Evolutionary conservation across 2,113 vertebrate genomes (phyloP), one percentile per base, ranked within the genome.

Genomic region (Tympanuchus pallidicinctus): DNA sequence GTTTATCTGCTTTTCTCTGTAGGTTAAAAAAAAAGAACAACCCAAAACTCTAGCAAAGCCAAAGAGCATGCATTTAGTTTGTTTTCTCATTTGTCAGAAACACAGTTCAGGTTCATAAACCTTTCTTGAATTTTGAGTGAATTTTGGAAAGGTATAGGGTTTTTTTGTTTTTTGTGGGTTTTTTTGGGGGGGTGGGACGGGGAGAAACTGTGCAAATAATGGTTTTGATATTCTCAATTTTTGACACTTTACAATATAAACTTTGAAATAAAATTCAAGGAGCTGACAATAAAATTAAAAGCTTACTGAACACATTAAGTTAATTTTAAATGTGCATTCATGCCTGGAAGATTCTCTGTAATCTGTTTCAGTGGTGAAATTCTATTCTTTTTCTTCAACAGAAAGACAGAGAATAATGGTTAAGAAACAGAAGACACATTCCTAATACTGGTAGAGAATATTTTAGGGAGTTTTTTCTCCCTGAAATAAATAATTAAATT

Each of bases 31-130:
- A 17, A 25, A 17, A 32, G 32, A 15, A 63, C 11, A 10, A 63
- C 73, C 67, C 34, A 86, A 88, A 83, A 81, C 34, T 56, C 43
- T 82, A 86, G 48, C 10, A 75, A 94, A 94, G 66, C 77, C 40
- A 88, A 94, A 4, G 28, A 77, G 32, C 30, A 43, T 66, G 15
- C 54, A 42, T 14, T 8, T 83, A 42, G 11, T 85, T 82, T 88
- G 7, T 57, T 94, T 88, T 45, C 81, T 70, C 50, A 89, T 84
- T 65, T 69, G 82, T 75, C 43, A 83, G 57, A 75, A 86, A 47
- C 7, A 32, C 9, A 92, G 40, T 45, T 19, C 42, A 75, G 32
- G 38, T 92, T 71, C 83, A 76, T 54, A 81, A 84, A 86, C 4
- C 36, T 71, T 92, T 67, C 48, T 50, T 50, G 48, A 50, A 50